Evolutionary conservation across 2,888 invertebrate genomes (phyloP).

Genomic region (Cheilosia grossa): DNA sequence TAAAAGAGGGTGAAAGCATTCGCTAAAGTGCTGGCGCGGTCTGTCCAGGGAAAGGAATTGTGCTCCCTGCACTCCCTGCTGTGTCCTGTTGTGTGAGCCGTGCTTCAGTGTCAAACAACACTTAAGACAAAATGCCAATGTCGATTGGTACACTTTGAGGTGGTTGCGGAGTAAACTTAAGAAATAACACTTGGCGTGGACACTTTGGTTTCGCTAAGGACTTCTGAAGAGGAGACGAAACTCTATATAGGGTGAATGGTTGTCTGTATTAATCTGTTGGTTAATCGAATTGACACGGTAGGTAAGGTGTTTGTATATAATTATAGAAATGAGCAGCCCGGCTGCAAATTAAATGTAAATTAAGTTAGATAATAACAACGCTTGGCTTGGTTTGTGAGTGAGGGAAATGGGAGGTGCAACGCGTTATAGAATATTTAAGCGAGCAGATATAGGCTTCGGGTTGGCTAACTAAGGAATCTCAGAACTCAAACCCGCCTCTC

Average conservation of each 20-base stretch:
- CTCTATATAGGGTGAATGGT: not conserved
- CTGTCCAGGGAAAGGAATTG: conserved; percentile 24
- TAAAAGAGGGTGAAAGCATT: conserved; percentile 42
- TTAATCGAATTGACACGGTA: conserved; percentile 40
- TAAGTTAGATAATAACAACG: too few species aligned
- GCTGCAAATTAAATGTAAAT: too few species aligned
- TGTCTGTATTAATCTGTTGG: conserved; percentile 28
- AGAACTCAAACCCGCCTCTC: too few species aligned
- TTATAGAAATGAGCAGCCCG: too few species aligned
- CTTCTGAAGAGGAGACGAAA: not conserved
- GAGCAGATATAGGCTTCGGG: too few species aligned
- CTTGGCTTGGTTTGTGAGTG: too few species aligned
- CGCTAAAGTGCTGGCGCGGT: conserved; percentile 20
- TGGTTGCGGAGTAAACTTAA: conserved; percentile 36
- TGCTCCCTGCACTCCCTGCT: conserved; percentile 8
- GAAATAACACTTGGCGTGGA: conserved; percentile 27
- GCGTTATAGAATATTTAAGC: too few species aligned
- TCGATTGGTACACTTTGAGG: conserved; percentile 54
- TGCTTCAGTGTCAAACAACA: conserved; percentile 48
- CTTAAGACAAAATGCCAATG: conserved; percentile 63
- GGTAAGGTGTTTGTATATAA: not conserved
- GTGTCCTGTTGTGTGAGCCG: conserved; percentile 8
- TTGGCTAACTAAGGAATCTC: too few species aligned
- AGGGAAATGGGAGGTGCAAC: too few species aligned
- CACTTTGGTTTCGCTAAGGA: conserved; percentile 29